Base-by-base conservation (phyloP, 2,113 vertebrate species). In the Salvelinus sp. region DNA sequence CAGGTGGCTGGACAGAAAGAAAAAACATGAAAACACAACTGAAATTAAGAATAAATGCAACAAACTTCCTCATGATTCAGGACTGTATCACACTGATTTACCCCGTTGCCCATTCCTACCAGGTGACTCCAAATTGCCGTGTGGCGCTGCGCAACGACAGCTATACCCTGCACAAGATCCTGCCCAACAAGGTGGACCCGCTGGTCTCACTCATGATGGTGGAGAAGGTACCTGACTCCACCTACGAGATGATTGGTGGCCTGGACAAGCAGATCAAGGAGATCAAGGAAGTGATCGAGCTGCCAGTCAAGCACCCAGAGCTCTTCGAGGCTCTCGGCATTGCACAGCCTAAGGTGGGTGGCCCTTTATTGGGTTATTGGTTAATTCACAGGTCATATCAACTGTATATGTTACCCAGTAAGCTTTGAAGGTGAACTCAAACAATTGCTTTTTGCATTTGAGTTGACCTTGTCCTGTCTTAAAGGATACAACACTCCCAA, bases 141-240 rank as follows among this genome's bases (percentile, higher is more conserved):
- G 98, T 99, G 76, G 98, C 98, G 16, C 92, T 99, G 69, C 93
- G 98, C 28, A 99, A 99, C 0, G 98, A 99, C 90, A 99, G 98
- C 89, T 99, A 99, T 90, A 99, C 98, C 0, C 93, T 99, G 62
- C 98, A 99, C 92, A 99, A 99, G 93, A 99, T 99, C 90, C 89
- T 99, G 28, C 98, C 97, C 79, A 99, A 99, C 91, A 99, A 99
- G 82, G 98, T 99, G 83, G 98, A 99, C 73, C 98, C 97, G 0
- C 92, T 99, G 0, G 98, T 99, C 2, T 99, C 98, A 0, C 91
- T 99, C n/a, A 99, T 99, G 98, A 99, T 99, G 98, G 98, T 99
- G 83, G 98, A 99, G 86, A 99, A 99, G 73, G 98, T 99, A 2
- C 98, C 98, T 0, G 98, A 99, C 81, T 99, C 98, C 27, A 99